Evolutionary conservation across 53 echinoderm and acorn worm species (phyloP).

Genomic region (Luidia sarsii): DNA sequence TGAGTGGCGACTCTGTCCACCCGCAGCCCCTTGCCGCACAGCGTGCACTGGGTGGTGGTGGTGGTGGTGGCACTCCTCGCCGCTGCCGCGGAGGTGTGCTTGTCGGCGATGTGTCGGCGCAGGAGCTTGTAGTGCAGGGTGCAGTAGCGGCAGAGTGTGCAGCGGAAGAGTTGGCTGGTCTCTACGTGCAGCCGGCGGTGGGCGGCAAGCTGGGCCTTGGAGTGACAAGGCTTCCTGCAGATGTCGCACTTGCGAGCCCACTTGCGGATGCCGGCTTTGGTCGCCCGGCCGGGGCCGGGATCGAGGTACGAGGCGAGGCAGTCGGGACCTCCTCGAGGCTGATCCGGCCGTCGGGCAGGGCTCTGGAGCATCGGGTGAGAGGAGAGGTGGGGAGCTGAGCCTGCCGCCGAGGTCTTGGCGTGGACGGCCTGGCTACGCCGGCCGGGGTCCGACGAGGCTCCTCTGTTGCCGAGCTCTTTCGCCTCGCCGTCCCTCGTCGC

Average conservation of each 20-base stretch:
- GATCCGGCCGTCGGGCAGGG: too few relatives aligned
- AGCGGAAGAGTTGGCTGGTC: slow-evolving; percentile 23
- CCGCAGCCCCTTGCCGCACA: not conserved
- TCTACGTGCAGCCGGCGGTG: slow-evolving; percentile 36
- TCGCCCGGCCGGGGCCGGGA: slow-evolving; percentile 1
- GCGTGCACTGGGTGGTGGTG: not conserved
- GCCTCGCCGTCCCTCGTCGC: too few relatives aligned
- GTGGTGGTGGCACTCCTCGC: too few relatives aligned
- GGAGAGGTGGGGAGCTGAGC: too few relatives aligned
- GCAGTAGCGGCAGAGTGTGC: slow-evolving; percentile 36
- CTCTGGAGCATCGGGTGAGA: too few relatives aligned
- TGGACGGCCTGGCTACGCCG: too few relatives aligned
- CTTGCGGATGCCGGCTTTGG: not conserved
- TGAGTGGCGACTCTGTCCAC: not conserved
- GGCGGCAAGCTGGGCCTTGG: slow-evolving; percentile 19
- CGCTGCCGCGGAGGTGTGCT: not conserved
- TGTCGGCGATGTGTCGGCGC: slow-evolving; percentile 16
- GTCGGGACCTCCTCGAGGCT: slow-evolving; percentile 20
- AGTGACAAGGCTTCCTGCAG: slow-evolving; percentile 18
- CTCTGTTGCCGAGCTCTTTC: too few relatives aligned
- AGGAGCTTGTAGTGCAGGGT: slow-evolving; percentile 39
- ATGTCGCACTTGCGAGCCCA: slow-evolving; percentile 4
- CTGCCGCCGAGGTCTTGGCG: too few relatives aligned
- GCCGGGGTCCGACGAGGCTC: too few relatives aligned
- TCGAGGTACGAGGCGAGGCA: slow-evolving; percentile 27